These are phyloP conservation scores for Callipepla squamata DNA, from an alignment of 2,113 vertebrate species.

Conservation along the genomic window DNA sequence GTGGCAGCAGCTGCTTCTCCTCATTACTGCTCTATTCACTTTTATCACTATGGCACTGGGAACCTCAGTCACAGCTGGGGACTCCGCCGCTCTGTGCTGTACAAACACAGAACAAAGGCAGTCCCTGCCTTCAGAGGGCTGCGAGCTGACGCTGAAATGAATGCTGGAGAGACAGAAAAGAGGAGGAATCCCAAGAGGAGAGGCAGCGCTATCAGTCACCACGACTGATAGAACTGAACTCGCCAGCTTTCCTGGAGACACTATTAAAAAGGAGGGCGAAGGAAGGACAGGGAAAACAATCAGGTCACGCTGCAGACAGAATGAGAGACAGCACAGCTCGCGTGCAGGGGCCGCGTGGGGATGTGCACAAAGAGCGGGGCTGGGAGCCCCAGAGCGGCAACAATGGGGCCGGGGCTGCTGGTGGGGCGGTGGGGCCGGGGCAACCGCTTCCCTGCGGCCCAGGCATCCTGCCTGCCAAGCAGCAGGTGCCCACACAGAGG, in stretches of 20 bases:
- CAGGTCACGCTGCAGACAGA: constrained; percentile 57
- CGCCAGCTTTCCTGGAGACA: constrained; percentile 50
- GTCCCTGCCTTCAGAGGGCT: constrained; percentile 55
- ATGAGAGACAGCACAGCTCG: constrained; percentile 42
- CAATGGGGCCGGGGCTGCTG: background rate
- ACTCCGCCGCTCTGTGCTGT: constrained; percentile 28
- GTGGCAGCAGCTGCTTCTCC: constrained; percentile 55
- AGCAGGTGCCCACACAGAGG: no score
- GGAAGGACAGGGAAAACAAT: constrained; percentile 62
- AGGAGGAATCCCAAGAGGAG: constrained; percentile 67
- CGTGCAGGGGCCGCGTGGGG: background rate
- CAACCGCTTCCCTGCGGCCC: background rate
- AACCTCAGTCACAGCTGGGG: constrained; percentile 69
- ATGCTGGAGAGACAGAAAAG: constrained; percentile 60
- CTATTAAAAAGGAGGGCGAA: constrained; percentile 57
- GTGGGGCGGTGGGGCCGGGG: background rate
- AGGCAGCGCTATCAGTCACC: constrained; percentile 57
- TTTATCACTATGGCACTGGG: constrained; percentile 52
- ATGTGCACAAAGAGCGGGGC: constrained; percentile 20
- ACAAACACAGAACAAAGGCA: constrained; percentile 71
- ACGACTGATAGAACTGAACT: constrained; percentile 55
- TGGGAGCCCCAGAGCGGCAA: background rate
- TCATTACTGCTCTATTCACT: constrained; percentile 58
- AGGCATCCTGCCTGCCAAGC: background rate
- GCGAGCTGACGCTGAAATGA: constrained; percentile 66